Base-by-base conservation (phyloP, 2,888 invertebrate genomes). In the Eugnorisma glareosa region DNA sequence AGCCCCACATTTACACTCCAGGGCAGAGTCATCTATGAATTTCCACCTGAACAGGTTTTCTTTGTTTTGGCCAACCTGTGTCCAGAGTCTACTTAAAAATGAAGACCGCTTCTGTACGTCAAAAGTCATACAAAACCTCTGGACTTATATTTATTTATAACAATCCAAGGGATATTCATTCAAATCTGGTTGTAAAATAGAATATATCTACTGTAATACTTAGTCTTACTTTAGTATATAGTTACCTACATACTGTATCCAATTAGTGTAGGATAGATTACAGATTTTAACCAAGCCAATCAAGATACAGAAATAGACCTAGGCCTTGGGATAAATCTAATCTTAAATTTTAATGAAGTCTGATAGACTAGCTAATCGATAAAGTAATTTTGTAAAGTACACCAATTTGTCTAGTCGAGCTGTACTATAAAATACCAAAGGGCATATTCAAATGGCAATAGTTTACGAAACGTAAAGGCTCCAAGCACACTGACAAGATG, bases 191-290 rank as follows among this genome's bases (percentile, higher is more conserved):
- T 31, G 1, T 59, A 3, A 18, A 28, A 18, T 18, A 28, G 8
- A 18, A 8, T 5, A 51, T 57, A 8, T 28, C 57, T 13, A 7
- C 28, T 28, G 18, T 28, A 18, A 51, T 31, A 51, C 24, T 51
- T 73, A 40, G 3, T 31, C 2, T 24, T 8, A 40, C 7, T 24
- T 40, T 24, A 7, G 24, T 51, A 40, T 40, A 40, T 51, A 2
- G 15, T 0, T 40, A 40, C 13, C 24, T 7, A 54, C 3, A 2
- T 13, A 31, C 28, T n/a, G 18, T 35, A 31, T 18, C 18, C n/a
- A n/a, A 73, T 54, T 73, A 72, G 31, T 54, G 1, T 5, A 5
- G n/a, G 21, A 43, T 28, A 31, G 18, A 71, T 71, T 54, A 31
- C 51, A 40, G 8, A 54, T 43, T 15, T 21, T 31, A 48, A 43